A percentile compares a stretch with the other conserved stretches of the same genome.
phyloP scores from a whole-genome alignment of 2,113 vertebrate species.

The Ciconia stormi region DNA sequence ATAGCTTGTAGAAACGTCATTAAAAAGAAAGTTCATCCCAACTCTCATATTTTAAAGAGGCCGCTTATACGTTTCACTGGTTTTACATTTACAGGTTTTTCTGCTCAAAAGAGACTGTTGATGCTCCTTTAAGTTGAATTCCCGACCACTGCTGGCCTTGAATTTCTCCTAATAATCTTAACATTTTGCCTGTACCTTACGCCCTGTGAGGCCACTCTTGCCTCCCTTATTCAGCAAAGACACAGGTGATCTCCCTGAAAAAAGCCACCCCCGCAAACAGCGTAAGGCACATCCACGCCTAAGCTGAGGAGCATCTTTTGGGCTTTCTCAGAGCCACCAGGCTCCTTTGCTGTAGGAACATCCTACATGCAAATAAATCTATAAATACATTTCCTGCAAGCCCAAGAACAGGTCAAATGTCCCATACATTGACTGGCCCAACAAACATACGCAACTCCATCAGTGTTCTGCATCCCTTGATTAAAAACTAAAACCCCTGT shows the following conservation, averaged over 20 bases:
- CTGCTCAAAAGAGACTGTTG: neutral
- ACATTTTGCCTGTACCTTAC: neutral
- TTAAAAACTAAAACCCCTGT: neutral
- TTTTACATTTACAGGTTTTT: neutral
- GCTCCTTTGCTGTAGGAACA: neutral
- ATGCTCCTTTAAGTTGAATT: neutral
- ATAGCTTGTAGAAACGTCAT: neutral
- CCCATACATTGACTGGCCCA: neutral
- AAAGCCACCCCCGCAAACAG: neutral
- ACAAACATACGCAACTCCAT: neutral
- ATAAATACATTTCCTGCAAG: neutral
- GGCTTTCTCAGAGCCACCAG: neutral
- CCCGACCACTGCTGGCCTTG: neutral
- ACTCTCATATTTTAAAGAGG: neutral
- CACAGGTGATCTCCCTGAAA: neutral
- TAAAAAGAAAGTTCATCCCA: neutral
- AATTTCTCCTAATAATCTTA: neutral
- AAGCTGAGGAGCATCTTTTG: neutral
- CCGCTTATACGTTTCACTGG: neutral
- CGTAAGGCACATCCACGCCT: rapidly evolving
- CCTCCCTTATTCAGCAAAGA: neutral
- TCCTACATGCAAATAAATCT: neutral
- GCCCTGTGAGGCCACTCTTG: neutral
- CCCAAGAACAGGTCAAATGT: neutral
- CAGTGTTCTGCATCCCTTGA: neutral